A percentile compares a stretch with the other conserved stretches of the same genome.
Evolutionary conservation across 2,888 invertebrate species (phyloP).

Genomic region (Hanleya hanleyi): DNA sequence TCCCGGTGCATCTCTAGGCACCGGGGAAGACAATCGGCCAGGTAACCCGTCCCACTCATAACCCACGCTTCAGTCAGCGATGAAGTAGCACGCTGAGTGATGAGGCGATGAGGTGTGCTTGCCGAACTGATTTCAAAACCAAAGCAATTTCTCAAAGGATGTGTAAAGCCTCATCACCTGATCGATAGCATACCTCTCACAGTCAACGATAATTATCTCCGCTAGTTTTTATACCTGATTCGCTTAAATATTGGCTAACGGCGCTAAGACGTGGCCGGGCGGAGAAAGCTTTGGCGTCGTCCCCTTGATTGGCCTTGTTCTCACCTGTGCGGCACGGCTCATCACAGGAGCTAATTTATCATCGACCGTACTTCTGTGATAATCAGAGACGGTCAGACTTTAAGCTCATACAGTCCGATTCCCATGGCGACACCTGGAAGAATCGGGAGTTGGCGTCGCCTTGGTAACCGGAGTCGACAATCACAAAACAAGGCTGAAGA

Average conservation of each 20-base stretch:
- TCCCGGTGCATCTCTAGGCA: too few relatives aligned
- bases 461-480: neutral
- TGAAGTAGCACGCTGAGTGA: too few relatives aligned
- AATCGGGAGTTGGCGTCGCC: neutral
- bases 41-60: too few relatives aligned
- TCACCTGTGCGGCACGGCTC: neutral
- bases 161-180: too few relatives aligned
- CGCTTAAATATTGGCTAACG: conserved; percentile 6
- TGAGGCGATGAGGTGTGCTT: too few relatives aligned
- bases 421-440: conserved; percentile 2
- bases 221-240: neutral
- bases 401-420: neutral
- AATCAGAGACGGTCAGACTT: neutral
- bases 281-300: neutral
- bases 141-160: too few relatives aligned
- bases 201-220: neutral
- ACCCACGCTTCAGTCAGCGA: too few relatives aligned
- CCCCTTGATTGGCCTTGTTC: neutral
- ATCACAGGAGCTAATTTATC: neutral
- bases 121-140: too few relatives aligned
- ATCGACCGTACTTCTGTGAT: neutral
- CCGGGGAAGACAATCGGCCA: too few relatives aligned
- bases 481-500: too few relatives aligned
- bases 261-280: neutral
- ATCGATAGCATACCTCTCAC: neutral